Evolutionary conservation across 2,888 invertebrate genomes (phyloP).

Genomic region (Helobdella robusta): DNA sequence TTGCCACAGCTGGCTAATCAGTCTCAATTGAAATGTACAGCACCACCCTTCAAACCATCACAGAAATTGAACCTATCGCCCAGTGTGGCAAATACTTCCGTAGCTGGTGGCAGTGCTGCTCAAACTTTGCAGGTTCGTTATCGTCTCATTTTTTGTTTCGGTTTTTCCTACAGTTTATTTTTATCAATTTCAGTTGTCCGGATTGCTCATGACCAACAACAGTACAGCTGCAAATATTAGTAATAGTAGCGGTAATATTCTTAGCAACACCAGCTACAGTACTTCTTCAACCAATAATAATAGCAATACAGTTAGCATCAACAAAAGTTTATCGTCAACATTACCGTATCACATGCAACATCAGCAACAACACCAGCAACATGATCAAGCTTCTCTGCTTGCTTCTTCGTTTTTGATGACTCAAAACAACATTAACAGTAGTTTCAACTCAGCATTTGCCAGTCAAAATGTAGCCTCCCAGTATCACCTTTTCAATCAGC

Average conservation of each 20-base stretch:
- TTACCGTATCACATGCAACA: constrained; percentile 5
- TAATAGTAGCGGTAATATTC: not conserved
- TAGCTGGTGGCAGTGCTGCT: too few relatives aligned
- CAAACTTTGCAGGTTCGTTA: too few relatives aligned
- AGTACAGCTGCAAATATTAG: not conserved
- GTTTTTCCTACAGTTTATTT: too few relatives aligned
- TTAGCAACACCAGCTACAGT: constrained; percentile 6
- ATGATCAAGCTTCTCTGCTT: not conserved
- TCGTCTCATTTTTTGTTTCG: too few relatives aligned
- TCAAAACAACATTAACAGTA: constrained; percentile 4
- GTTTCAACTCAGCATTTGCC: too few relatives aligned
- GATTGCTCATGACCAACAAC: not conserved
- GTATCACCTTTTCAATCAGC: constrained; percentile 21
- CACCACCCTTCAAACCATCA: constrained; percentile 35
- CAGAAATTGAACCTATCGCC: constrained; percentile 26
- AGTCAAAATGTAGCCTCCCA: too few relatives aligned
- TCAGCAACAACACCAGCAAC: constrained; percentile 9
- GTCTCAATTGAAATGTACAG: constrained; percentile 35
- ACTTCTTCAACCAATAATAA: too few relatives aligned
- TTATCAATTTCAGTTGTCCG: too few relatives aligned
- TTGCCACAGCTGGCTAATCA: constrained; percentile 25
- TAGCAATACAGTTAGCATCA: too few relatives aligned
- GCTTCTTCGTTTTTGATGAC: not conserved
- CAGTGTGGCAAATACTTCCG: not conserved
- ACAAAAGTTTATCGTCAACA: too few relatives aligned